A percentile compares a stretch with the other conserved stretches of the same genome.
Evolutionary conservation across 2,797 vertebrate genomes (phyloP).

Genomic region (Margarornis squamiger): DNA sequence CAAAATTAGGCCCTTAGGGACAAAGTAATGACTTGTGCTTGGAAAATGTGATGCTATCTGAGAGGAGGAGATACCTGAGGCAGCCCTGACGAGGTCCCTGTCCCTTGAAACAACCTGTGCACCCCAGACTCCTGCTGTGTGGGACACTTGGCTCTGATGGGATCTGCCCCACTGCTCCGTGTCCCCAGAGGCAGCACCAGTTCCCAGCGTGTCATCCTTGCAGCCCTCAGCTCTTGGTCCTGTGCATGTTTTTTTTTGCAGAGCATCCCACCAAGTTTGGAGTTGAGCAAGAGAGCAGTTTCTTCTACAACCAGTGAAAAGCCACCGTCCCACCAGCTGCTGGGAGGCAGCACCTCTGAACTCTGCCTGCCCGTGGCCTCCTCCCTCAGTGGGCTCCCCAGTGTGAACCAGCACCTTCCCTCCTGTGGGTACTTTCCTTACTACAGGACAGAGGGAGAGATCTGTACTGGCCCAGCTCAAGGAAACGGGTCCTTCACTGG

Average conservation of each 20-base stretch:
- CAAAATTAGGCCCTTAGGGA: neutral
- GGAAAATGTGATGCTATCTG: neutral
- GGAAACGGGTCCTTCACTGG: neutral
- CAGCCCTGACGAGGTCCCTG: neutral
- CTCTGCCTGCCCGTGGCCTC: fast-evolving
- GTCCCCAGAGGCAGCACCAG: neutral
- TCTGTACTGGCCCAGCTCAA: neutral
- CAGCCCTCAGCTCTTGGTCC: neutral
- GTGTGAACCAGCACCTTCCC: neutral
- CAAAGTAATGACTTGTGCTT: neutral
- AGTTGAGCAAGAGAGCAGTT: neutral
- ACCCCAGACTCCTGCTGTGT: neutral
- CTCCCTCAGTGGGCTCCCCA: neutral
- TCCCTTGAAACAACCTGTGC: neutral
- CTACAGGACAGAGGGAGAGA: conserved; percentile 46
- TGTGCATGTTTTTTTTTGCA: neutral
- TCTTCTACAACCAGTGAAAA: neutral
- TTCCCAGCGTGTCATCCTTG: fast-evolving
- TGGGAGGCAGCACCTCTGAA: neutral
- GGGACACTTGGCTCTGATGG: neutral
- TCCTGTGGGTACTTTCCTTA: neutral
- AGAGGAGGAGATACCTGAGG: neutral
- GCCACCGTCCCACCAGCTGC: neutral
- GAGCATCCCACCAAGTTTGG: neutral
- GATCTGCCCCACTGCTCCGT: neutral